Evolutionary conservation across 1,140 invertebrate genomes (phyloP).

Genomic region (Cydia amplana): DNA sequence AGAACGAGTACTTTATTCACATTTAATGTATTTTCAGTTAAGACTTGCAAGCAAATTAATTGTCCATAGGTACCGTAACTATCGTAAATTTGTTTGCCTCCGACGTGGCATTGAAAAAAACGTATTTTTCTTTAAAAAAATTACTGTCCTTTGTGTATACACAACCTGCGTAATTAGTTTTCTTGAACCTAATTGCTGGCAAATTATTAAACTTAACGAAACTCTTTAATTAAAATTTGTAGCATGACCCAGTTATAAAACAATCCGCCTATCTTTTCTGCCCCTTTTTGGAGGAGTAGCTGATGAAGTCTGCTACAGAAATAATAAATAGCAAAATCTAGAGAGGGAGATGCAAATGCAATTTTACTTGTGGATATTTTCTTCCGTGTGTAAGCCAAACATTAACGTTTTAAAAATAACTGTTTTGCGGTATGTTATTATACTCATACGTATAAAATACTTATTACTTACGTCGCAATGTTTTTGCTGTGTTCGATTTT

Average conservation of each 20-base stretch:
- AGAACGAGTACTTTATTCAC: not conserved
- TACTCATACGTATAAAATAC: too few relatives aligned
- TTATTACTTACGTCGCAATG: too few relatives aligned
- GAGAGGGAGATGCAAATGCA: too few relatives aligned
- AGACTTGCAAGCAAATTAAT: too few relatives aligned
- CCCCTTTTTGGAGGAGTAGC: not conserved
- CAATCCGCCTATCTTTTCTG: conserved; percentile 35
- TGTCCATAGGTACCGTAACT: not conserved
- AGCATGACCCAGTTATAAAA: conserved; percentile 43
- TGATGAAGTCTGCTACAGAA: not conserved
- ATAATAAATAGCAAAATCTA: not conserved
- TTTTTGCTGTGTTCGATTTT: too few relatives aligned
- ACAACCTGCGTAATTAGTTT: conserved; percentile 53
- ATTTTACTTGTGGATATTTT: too few relatives aligned
- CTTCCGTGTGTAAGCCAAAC: too few relatives aligned
- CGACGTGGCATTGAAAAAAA: not conserved
- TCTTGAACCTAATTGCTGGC: conserved; percentile 47
- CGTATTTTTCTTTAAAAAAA: not conserved
- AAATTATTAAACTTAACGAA: conserved; percentile 58
- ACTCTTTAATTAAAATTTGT: conserved; percentile 51
- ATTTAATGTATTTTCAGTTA: too few relatives aligned
- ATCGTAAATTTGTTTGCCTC: not conserved
- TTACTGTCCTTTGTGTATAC: conserved; percentile 48
- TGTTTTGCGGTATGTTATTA: too few relatives aligned
- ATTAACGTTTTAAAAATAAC: too few relatives aligned